phyloP scores from a whole-genome alignment of 2,797 vertebrate genomes.

The Hapalemur alaotrensis region DNA sequence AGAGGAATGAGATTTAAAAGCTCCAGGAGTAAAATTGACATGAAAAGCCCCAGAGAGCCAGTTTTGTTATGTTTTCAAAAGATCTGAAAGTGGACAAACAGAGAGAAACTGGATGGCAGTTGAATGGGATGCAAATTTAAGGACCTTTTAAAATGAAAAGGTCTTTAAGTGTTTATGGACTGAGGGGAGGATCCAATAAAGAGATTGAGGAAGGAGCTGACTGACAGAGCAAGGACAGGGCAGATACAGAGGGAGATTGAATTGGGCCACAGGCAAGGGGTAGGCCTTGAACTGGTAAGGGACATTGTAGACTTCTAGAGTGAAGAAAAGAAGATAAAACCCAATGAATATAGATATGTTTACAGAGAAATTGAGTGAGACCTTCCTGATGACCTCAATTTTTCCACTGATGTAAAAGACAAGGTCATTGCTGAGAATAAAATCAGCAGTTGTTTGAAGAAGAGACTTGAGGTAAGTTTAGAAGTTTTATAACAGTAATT shows the following conservation, averaged over 20 bases:
- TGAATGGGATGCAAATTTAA: neutral
- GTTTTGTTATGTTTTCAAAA: slow-evolving; percentile 20
- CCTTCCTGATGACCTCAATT: slow-evolving; percentile 58
- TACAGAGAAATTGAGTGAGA: slow-evolving; percentile 64
- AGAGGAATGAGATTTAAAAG: slow-evolving; percentile 3
- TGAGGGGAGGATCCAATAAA: neutral
- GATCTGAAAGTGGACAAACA: neutral
- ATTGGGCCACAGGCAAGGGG: neutral
- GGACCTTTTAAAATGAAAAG: slow-evolving; percentile 25
- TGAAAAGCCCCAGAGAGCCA: neutral
- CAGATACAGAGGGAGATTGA: neutral
- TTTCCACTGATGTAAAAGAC: slow-evolving; percentile 56
- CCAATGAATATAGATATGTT: slow-evolving; percentile 64
- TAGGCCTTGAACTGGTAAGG: slow-evolving; percentile 45
- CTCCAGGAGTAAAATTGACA: neutral
- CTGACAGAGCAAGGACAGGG: slow-evolving; percentile 6
- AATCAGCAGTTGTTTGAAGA: slow-evolving; percentile 45
- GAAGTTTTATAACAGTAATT: neutral
- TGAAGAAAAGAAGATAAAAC: slow-evolving; percentile 53
- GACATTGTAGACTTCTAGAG: neutral
- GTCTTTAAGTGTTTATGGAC: slow-evolving; percentile 21
- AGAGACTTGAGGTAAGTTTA: slow-evolving; percentile 25
- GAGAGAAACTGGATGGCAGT: neutral
- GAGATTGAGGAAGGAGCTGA: neutral
- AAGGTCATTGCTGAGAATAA: slow-evolving; percentile 57